Base-by-base conservation (phyloP, 2,888 invertebrate genomes). In the Metalampra italica region DNA sequence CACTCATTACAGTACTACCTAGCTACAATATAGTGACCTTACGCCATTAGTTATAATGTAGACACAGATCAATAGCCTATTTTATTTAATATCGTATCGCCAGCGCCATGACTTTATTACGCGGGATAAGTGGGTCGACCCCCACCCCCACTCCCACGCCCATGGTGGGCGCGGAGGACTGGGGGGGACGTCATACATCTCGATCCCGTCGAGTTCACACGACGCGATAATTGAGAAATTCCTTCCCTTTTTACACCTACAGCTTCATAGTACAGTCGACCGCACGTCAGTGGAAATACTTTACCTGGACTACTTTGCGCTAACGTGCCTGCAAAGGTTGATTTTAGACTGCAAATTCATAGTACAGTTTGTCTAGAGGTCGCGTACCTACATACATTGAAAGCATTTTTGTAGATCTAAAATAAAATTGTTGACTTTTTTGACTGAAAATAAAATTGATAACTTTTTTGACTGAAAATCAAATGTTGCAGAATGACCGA, bases 81-180 rank as follows among this genome's bases (percentile, higher is more conserved):
- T 42, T 43, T 43, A 15, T 43, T 38, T 32, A 41, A 47, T 14
- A 37, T 40, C 47, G 44, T 36, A 48, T 49, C 41, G 44, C 46
- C 48, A 62, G 60, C 69, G 54, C 65, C 71, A 69, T 74, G 71
- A 68, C 71, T 74, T 69, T 70, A 78, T 72, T 68, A 65, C 68
- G 57, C 50, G 53, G 74, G 61, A 73, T 69, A 81, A 78, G 73
- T 82, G 71, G 82, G 82, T 78, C 81, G 64, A 63, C 57, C 56
- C 49, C 51, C 53, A 59, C 56, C 55, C 49, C 53, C 52, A 56
- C 56, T 58, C 22, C 22, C 60, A 42, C 39, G 45, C 50, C 12
- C 39, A 51, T 47, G 50, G 46, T 48, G 29, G 55, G 57, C 62
- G 64, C 14, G 45, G 34, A 15, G 43, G 38, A n/a, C n/a, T n/a